Percentiles rank a stretch among this genome's conserved stretches.
Evolutionary conservation across 2,888 invertebrate species (phyloP).

Genomic region (Calliphora vomitoria): DNA sequence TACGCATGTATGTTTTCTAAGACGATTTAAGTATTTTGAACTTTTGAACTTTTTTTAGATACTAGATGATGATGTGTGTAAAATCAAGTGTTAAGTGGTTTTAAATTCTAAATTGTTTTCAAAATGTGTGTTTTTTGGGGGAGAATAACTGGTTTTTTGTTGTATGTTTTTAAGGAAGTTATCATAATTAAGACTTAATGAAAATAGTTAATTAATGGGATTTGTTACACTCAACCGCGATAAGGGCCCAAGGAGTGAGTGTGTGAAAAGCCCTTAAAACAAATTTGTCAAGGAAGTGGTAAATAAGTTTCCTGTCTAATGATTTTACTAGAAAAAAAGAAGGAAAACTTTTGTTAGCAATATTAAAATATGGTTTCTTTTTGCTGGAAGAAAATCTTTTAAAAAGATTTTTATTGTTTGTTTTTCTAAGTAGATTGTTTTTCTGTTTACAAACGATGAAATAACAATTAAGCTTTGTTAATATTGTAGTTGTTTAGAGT

Average conservation of each 20-base stretch:
- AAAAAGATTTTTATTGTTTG: neutral
- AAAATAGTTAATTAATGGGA: slow-evolving; percentile 63
- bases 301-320: neutral
- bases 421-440: neutral
- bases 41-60: slow-evolving; percentile 69
- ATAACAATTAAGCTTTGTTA: neutral
- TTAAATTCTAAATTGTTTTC: slow-evolving; percentile 55
- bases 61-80: slow-evolving; percentile 59
- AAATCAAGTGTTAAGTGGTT: slow-evolving; percentile 71
- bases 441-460: neutral
- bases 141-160: slow-evolving; percentile 51
- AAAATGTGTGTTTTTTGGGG: slow-evolving; percentile 34
- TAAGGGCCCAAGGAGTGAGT: neutral
- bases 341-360: neutral
- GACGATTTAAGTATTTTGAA: slow-evolving; percentile 71
- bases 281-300: slow-evolving; percentile 12
- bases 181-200: slow-evolving; percentile 51
- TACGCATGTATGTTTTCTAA: slow-evolving; percentile 56
- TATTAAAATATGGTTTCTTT: slow-evolving; percentile 19
- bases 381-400: slow-evolving; percentile 13
- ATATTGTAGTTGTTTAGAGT: neutral
- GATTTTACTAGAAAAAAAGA: slow-evolving; percentile 4
- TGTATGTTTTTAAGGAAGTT: slow-evolving; percentile 41
- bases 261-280: slow-evolving; percentile 23
- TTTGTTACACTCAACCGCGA: slow-evolving; percentile 39